A percentile compares a stretch with the other conserved stretches of the same genome.
phyloP scores from a whole-genome alignment of 2,113 vertebrate genomes.

The Podarcis muralis region DNA sequence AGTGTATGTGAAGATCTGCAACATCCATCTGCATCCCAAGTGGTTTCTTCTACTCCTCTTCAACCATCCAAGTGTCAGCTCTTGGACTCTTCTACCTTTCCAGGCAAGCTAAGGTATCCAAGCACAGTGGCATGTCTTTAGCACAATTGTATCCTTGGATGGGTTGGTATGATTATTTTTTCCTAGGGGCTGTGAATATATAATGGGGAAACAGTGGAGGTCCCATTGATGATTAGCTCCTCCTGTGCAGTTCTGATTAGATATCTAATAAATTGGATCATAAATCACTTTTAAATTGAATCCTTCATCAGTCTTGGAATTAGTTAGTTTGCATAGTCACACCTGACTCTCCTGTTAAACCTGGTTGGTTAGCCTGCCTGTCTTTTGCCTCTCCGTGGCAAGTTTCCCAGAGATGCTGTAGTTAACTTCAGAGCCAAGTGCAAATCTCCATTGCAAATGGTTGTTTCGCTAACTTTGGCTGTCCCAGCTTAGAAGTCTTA shows the following conservation, averaged over 20 bases:
- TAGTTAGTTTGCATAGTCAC: background rate
- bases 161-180: background rate
- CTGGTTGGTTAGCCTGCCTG: background rate
- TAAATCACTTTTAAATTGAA: background rate
- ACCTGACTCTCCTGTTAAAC: background rate
- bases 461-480: background rate
- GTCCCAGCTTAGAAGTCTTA: background rate
- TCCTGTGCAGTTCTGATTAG: background rate
- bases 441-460: background rate
- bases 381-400: background rate
- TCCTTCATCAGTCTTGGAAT: background rate
- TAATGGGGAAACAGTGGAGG: background rate
- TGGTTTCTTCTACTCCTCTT: background rate
- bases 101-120: background rate
- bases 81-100: background rate
- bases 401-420: background rate
- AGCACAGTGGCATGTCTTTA: background rate
- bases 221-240: background rate
- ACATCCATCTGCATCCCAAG: background rate
- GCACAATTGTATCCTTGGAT: background rate
- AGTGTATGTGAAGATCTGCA: background rate
- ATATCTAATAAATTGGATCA: background rate
- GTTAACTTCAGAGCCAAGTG: background rate
- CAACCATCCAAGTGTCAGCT: background rate
- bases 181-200: background rate